Conservation (phyloP, 2,888 invertebrate genomes). For the Platycnemis pennipes region DNA sequence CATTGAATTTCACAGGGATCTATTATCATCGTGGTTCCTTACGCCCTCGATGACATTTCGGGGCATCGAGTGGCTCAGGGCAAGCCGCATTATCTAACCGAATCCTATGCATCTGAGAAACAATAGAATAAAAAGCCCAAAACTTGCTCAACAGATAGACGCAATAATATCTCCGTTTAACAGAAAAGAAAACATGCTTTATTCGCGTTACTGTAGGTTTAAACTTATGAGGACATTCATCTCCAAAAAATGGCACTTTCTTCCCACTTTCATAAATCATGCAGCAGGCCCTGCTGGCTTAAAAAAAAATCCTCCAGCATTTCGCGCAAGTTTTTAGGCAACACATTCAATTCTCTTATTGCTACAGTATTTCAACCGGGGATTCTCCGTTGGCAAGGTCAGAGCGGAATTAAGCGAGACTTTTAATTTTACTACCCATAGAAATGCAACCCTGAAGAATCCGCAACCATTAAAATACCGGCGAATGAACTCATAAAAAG, state of each 20-base stretch:
- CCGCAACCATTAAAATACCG: slow-evolving; percentile 15
- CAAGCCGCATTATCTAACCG: no score
- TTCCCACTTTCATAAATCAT: background rate
- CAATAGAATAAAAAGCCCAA: no score
- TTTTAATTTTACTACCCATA: background rate
- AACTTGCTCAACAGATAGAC: no score
- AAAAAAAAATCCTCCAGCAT: background rate
- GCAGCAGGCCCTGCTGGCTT: background rate
- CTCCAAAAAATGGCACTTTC: background rate
- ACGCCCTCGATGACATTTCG: no score
- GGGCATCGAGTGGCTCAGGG: no score
- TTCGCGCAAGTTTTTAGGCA: background rate
- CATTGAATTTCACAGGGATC: no score
- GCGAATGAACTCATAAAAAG: slow-evolving; percentile 23
- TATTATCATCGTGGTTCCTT: no score
- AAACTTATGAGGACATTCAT: background rate
- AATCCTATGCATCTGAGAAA: no score
- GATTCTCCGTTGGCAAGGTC: background rate
- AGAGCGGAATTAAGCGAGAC: background rate
- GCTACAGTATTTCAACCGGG: background rate
- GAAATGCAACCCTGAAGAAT: background rate
- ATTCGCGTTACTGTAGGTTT: background rate
- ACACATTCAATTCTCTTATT: background rate
- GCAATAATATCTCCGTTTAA: no score
- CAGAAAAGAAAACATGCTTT: no score